Evolutionary conservation across 2,797 vertebrate genomes (phyloP).

Genomic region (Tangara arthus): DNA sequence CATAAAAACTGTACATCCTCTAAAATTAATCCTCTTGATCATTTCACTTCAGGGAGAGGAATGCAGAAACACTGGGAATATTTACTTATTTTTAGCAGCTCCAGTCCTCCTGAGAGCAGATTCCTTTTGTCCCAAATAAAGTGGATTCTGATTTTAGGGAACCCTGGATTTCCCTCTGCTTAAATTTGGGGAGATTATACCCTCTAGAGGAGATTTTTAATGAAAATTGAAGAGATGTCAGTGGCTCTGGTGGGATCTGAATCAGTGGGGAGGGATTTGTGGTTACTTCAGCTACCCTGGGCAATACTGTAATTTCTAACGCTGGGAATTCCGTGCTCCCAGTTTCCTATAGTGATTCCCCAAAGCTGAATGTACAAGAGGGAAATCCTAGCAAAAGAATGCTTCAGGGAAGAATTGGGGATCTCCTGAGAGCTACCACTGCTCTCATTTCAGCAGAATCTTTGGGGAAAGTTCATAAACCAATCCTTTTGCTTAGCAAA

Average conservation of each 20-base stretch:
- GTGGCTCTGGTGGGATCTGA: not conserved
- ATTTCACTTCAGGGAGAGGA: constrained; percentile 38
- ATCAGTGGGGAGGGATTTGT: not conserved
- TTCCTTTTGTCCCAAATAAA: not conserved
- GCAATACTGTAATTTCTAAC: not conserved
- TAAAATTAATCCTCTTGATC: constrained; percentile 57
- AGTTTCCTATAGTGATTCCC: not conserved
- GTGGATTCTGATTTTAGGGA: not conserved
- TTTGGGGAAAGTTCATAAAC: not conserved
- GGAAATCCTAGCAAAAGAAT: constrained; percentile 13
- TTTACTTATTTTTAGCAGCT: constrained; percentile 35
- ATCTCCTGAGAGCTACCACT: not conserved
- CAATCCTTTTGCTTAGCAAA: constrained; percentile 26
- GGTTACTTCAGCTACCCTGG: not conserved
- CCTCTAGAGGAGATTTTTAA: not conserved
- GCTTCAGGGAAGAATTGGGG: not conserved
- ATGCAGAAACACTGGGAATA: constrained; percentile 8
- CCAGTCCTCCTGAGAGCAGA: not conserved
- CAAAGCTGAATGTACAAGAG: not conserved
- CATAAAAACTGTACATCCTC: constrained; percentile 18
- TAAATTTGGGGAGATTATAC: not conserved
- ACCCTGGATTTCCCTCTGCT: not conserved
- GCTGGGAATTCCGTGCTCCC: not conserved
- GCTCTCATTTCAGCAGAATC: not conserved
- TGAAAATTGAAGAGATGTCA: not conserved